These are phyloP conservation scores for Phyllopteryx taeniolatus DNA, from an alignment of 2,113 vertebrate species.

Conservation along the genomic window DNA sequence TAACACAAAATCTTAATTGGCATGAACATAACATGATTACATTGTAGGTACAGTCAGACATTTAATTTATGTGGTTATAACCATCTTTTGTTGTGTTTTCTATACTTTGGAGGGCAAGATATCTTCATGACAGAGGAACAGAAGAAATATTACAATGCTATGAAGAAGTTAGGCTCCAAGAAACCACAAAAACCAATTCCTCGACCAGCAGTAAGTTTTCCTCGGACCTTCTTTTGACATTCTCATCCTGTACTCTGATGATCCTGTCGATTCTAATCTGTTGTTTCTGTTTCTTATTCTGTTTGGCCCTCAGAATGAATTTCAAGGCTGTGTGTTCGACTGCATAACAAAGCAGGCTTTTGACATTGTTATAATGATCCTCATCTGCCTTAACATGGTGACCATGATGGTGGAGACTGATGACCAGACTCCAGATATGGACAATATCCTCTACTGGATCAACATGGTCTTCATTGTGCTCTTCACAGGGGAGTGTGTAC, in stretches of 20 bases:
- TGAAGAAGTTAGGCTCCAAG: conserved; percentile 95
- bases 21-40: background rate
- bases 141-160: conserved; percentile 95
- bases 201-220: conserved; percentile 76
- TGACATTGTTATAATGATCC: conserved; percentile 97
- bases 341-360: conserved; percentile 95
- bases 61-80: conserved; percentile 71
- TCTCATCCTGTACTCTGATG: background rate
- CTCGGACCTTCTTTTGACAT: background rate
- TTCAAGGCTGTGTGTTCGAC: conserved; percentile 95
- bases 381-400: conserved; percentile 99
- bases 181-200: conserved; percentile 94
- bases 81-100: conserved; percentile 62
- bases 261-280: background rate
- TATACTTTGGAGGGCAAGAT: conserved; percentile 85
- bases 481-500: conserved; percentile 90
- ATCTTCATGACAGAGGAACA: conserved; percentile 99
- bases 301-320: conserved; percentile 80
- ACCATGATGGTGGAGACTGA: conserved; percentile 99
- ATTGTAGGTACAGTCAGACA: background rate
- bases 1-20: background rate
- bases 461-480: conserved; percentile 94
- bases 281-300: background rate
- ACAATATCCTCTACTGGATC: conserved; percentile 84
- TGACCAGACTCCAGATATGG: conserved; percentile 84